These are phyloP conservation scores for Manis pentadactyla DNA, from an alignment of 2,797 vertebrate genomes.

Conservation along the genomic window DNA sequence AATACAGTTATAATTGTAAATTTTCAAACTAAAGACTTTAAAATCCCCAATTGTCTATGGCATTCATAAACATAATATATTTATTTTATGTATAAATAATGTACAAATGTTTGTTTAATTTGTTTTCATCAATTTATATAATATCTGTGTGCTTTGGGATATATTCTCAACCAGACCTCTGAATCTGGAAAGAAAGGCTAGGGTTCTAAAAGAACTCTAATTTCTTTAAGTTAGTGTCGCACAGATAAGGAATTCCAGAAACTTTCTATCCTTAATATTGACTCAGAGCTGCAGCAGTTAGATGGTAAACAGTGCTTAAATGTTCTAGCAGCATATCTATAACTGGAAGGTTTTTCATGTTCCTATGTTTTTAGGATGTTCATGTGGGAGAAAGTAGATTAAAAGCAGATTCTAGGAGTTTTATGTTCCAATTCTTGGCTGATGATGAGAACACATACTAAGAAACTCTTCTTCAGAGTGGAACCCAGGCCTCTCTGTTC, in stretches of 20 bases:
- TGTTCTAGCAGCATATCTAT: not conserved
- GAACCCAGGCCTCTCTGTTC: not conserved
- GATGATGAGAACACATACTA: not conserved
- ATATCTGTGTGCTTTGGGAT: not conserved
- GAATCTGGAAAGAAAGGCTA: conserved; percentile 2
- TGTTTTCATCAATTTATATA: not conserved
- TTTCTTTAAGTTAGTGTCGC: not conserved
- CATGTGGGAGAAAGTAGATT: not conserved
- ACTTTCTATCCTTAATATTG: not conserved
- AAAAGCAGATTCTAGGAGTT: not conserved
- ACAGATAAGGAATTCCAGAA: not conserved
- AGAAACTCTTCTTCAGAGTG: not conserved
- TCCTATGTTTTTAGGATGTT: not conserved
- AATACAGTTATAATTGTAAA: not conserved
- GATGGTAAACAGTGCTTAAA: not conserved
- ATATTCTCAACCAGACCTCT: not conserved
- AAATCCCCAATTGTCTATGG: not conserved
- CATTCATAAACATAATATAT: not conserved
- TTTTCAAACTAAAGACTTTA: conserved; percentile 25
- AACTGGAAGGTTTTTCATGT: not conserved
- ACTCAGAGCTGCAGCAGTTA: not conserved
- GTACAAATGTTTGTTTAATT: not conserved
- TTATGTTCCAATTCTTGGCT: not conserved
- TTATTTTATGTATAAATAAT: not conserved
- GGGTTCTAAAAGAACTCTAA: not conserved